Conservation (phyloP, 2,113 vertebrate genomes). For the Cygnus atratus region DNA sequence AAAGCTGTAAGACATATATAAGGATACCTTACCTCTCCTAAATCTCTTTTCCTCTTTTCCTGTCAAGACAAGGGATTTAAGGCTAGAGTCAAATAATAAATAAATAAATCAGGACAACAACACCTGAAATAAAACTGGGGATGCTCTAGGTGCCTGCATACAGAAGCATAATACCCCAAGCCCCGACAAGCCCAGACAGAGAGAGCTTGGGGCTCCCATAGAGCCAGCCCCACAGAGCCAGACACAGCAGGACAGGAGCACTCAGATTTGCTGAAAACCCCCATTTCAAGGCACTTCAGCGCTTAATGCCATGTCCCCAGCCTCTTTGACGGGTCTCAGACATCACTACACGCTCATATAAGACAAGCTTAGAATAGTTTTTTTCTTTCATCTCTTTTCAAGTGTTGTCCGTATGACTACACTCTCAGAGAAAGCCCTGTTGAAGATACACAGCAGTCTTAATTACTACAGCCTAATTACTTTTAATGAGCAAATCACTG, state of each 20-base stretch:
- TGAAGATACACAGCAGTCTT: background rate
- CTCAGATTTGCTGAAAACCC: background rate
- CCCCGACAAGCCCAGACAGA: background rate
- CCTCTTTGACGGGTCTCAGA: background rate
- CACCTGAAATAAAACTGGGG: background rate
- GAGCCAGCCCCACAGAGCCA: background rate
- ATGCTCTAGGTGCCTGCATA: background rate
- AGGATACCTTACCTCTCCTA: background rate
- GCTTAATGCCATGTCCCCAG: background rate
- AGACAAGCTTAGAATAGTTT: background rate
- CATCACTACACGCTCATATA: background rate
- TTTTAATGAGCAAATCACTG: constrained; percentile 20
- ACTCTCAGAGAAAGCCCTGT: background rate
- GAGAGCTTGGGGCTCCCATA: rapidly evolving
- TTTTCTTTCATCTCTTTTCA: background rate
- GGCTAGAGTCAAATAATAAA: background rate
- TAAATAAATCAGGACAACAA: background rate
- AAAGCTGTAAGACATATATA: background rate
- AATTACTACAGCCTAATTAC: constrained; percentile 25
- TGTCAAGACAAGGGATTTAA: background rate
- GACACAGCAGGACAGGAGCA: rapidly evolving
- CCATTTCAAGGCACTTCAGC: background rate
- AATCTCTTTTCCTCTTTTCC: background rate
- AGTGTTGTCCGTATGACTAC: background rate
- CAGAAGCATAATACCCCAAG: rapidly evolving